phyloP scores from a whole-genome alignment of 2,888 invertebrate genomes.

The Tribolium freemani region DNA sequence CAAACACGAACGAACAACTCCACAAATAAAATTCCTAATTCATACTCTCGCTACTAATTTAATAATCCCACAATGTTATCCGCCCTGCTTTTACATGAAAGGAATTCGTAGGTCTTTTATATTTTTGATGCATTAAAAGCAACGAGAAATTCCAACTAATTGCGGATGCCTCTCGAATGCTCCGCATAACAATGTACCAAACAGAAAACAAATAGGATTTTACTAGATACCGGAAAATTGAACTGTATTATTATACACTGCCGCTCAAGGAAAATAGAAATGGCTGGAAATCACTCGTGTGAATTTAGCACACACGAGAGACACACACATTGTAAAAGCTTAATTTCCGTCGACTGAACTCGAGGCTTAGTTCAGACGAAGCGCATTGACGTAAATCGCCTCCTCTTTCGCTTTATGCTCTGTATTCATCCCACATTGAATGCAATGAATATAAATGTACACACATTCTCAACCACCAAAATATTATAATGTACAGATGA shows the following conservation, averaged over 20 bases:
- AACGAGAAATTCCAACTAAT: slow-evolving; percentile 5
- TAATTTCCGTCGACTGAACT: slow-evolving; percentile 15
- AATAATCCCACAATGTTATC: background rate
- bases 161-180: slow-evolving; percentile 7
- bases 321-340: slow-evolving; percentile 26
- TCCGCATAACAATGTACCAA: background rate
- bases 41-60: background rate
- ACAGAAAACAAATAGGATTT: slow-evolving; percentile 13
- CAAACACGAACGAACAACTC: background rate
- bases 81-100: background rate
- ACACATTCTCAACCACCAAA: background rate
- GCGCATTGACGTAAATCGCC: slow-evolving; percentile 20
- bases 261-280: slow-evolving; percentile 8
- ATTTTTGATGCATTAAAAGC: background rate
- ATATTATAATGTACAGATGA: background rate
- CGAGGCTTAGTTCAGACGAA: background rate
- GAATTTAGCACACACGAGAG: slow-evolving; percentile 21
- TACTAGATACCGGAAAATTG: slow-evolving; percentile 19
- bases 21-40: background rate
- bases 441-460: slow-evolving; percentile 17
- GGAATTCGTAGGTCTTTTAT: background rate
- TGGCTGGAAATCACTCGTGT: background rate
- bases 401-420: background rate
- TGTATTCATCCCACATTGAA: slow-evolving; percentile 1
- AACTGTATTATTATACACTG: slow-evolving; percentile 17